Evolutionary conservation across 2,797 vertebrate genomes (phyloP), one percentile per base, ranked within the genome.

Genomic region (Sebastes taczanowskii): DNA sequence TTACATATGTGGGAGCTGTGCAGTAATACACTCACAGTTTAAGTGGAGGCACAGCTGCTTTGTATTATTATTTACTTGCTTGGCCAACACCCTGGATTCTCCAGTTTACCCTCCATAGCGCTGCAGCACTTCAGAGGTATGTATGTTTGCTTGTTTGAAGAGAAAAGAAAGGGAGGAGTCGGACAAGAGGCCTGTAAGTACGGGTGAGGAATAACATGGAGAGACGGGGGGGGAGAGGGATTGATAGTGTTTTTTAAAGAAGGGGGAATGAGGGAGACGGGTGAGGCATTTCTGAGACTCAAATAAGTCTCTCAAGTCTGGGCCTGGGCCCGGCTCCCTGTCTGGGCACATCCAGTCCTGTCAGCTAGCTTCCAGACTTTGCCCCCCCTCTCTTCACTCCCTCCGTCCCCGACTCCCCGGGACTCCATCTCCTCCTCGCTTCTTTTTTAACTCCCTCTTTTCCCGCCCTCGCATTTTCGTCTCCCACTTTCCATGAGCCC

Each of bases 331-430:
- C 84, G 89, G 89, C 78, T 92, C 89, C 85, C 74, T 94, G 93
- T 96, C 94, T 93, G 92, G 95, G 93, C 95, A 94, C 75, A 96
- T 95, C 92, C 92, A 94, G 92, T 95, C 94, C 92, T 91, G 92
- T 94, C 89, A 93, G 91, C 76, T 61, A 78, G 78, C 91, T 92
- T 90, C 84, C 86, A 92, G 89, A 93, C 89, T 90, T 88, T 84
- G 83, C 88, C 89, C 87, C 88, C 78, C 86, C 88, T 77, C 78
- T 88, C 82, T 71, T 55, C 71, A 74, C 66, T 78, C 18, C 38
- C 75, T 75, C 74, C 79, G 85, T 84, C 81, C 80, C 71, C 4
- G 49, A 81, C 87, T 90, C 85, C 66, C 83, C 68, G 78, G 71
- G 84, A 89, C 90, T 80, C 80, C 86, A 88, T 92, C 83, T 82